Conservation (phyloP, 2,797 vertebrate species). For the Tenualosa ilisha region DNA sequence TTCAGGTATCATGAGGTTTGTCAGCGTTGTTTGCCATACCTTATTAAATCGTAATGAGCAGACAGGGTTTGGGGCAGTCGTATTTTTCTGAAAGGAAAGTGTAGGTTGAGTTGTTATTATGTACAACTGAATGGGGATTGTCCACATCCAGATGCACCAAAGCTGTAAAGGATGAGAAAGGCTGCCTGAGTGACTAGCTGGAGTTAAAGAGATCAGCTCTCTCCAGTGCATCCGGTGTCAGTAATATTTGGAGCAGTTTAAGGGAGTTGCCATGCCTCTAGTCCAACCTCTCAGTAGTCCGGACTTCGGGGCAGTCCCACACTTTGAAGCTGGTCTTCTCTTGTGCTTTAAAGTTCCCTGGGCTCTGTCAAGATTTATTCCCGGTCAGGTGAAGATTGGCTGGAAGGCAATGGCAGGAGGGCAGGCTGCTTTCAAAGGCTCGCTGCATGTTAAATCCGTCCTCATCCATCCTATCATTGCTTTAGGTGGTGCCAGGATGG, state of each 20-base stretch:
- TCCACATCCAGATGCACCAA: slow-evolving; percentile 14
- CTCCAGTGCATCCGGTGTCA: not conserved
- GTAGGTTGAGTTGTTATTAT: slow-evolving; percentile 46
- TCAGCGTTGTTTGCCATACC: slow-evolving; percentile 56
- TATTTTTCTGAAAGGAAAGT: slow-evolving; percentile 34
- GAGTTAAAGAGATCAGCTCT: not conserved
- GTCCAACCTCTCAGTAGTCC: not conserved
- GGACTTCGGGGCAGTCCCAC: slow-evolving; percentile 31
- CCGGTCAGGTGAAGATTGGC: slow-evolving; percentile 42
- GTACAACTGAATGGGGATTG: slow-evolving; percentile 33
- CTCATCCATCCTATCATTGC: not conserved
- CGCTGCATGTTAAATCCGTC: not conserved
- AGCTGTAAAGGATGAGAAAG: not conserved
- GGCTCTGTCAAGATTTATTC: slow-evolving; percentile 42
- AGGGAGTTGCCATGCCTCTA: not conserved
- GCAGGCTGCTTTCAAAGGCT: not conserved
- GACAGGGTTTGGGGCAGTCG: slow-evolving; percentile 41
- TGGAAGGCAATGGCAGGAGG: slow-evolving; percentile 28
- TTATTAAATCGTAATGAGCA: slow-evolving; percentile 64
- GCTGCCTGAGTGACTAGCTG: not conserved
- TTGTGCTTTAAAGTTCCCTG: slow-evolving; percentile 45
- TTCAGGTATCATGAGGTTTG: slow-evolving; percentile 59
- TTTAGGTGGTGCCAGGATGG: not conserved
- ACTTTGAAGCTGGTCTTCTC: slow-evolving; percentile 33
- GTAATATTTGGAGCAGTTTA: not conserved